Evolutionary conservation across 2,888 invertebrate species (phyloP), one percentile per base, ranked within the genome.

Genomic region (Harpalus rubripes): DNA sequence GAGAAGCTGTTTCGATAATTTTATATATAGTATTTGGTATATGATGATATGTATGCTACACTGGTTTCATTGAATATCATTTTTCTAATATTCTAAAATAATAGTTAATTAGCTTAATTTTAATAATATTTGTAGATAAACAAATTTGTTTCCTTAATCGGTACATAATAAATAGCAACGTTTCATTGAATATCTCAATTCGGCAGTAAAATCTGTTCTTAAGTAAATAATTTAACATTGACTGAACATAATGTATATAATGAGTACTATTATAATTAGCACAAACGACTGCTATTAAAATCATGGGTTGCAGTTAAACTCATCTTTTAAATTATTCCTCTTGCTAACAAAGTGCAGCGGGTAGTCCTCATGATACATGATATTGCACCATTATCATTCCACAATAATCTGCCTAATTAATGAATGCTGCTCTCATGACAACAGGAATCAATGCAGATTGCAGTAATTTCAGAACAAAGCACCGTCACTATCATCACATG

Each of bases 371-470:
- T 63, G 63, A 63, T 18, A 63, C 63, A 22, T 63, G 26, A 22
- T 63, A 63, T 63, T 59, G 18, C 18, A 22, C 63, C 63, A 63
- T 63, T 63, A 63, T 63, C 63, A 63, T 63, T 16, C 12, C 22
- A 26, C 63, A 63, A 63, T 63, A 63, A 63, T 26, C 63, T 22
- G 63, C 26, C 22, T 63, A 63, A 63, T 63, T 63, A 63, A 63
- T 63, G 63, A 63, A 22, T 63, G 63, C 63, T 18, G 59, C 22
- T 63, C 22, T 63, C 63, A 63, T 63, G 63, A 22, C 26, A 63
- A 26, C 63, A 63, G 63, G 63, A 63, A 63, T 63, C 63, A 63
- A 26, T 12, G 16, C 63, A 22, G 8, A 63, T 63, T 26, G 63
- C 63, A 22, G 26, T 63, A 63, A 63, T 22, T 12, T 26, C 10